Evolutionary conservation across 2,797 vertebrate genomes (phyloP).

Genomic region (Falco concolor): DNA sequence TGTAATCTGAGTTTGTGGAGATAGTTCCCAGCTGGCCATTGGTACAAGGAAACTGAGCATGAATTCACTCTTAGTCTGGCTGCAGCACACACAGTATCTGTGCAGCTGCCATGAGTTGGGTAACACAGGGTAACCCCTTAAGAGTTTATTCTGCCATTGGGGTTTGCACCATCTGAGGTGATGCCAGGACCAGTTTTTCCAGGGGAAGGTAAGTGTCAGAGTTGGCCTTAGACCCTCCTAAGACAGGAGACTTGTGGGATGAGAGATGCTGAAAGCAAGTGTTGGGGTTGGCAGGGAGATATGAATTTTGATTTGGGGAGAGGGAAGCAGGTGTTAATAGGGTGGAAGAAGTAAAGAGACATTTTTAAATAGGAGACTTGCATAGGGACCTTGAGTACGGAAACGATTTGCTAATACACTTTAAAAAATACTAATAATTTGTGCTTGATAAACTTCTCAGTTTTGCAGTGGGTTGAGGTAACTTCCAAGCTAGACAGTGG

Average conservation of each 20-base stretch:
- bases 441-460: background rate
- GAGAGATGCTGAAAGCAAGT: background rate
- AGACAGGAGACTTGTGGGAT: background rate
- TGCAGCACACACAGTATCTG: background rate
- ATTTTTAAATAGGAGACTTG: background rate
- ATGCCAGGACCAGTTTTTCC: background rate
- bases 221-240: background rate
- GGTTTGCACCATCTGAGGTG: background rate
- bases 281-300: background rate
- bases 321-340: background rate
- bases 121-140: background rate
- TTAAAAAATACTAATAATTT: background rate
- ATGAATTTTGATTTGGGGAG: background rate
- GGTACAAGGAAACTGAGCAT: fast-evolving
- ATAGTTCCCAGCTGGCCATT: background rate
- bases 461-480: background rate
- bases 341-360: background rate
- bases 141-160: background rate
- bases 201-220: background rate
- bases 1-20: background rate
- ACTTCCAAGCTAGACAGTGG: background rate
- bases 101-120: background rate
- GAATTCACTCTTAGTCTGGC: background rate
- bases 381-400: background rate
- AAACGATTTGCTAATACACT: background rate